phyloP scores from a whole-genome alignment of 2,797 vertebrate species.

The Paedocypris micromegethes region DNA sequence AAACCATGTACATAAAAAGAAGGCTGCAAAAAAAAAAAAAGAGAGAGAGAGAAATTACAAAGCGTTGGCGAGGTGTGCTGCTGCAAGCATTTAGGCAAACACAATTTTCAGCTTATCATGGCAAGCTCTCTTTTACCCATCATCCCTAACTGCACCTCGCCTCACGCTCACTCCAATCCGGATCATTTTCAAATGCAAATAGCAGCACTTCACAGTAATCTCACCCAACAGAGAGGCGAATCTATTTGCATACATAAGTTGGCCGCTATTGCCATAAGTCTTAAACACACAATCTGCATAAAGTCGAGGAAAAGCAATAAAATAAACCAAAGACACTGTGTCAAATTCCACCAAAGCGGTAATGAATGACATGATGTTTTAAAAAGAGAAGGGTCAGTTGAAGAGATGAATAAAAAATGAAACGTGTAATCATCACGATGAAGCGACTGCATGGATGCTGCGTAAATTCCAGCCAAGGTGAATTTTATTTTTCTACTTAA shows the following conservation, averaged over 20 bases:
- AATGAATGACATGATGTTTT: constrained; percentile 42
- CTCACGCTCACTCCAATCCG: constrained; percentile 51
- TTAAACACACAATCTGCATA: constrained; percentile 49
- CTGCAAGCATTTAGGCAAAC: constrained; percentile 55
- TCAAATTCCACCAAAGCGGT: constrained; percentile 45
- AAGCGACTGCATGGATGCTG: constrained; percentile 12
- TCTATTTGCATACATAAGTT: constrained; percentile 54
- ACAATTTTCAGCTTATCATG: constrained; percentile 54
- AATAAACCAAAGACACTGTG: constrained; percentile 43
- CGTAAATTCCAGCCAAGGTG: background rate
- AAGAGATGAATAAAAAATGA: background rate
- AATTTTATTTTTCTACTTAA: constrained; percentile 48
- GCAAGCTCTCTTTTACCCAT: constrained; percentile 51
- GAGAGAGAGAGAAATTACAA: constrained; percentile 45
- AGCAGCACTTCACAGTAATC: constrained; percentile 56
- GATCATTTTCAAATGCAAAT: constrained; percentile 59
- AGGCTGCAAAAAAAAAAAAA: constrained; percentile 40
- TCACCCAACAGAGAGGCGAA: constrained; percentile 55
- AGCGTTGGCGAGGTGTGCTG: constrained; percentile 49
- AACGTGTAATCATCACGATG: background rate
- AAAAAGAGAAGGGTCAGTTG: constrained; percentile 7
- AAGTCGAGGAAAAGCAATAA: constrained; percentile 41
- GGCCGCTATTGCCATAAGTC: constrained; percentile 51
- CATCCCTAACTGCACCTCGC: constrained; percentile 52
- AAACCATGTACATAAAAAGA: constrained; percentile 35